These are phyloP conservation scores for Notocelia uddmanniana DNA, from an alignment of 2,888 invertebrate genomes.

Conservation along the genomic window DNA sequence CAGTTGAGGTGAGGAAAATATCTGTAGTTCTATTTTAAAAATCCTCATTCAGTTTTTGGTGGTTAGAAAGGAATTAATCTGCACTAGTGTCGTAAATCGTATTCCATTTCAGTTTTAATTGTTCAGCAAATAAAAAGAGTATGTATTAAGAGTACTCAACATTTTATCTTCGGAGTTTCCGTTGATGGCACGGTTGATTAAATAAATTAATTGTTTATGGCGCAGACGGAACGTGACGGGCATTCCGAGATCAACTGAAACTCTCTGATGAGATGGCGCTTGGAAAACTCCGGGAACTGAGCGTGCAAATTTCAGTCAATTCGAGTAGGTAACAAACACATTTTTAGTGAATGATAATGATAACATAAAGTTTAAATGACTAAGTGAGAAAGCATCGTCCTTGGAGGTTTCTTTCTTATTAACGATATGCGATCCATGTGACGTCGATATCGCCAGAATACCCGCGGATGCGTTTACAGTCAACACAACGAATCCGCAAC, in stretches of 20 bases:
- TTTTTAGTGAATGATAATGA: neutral
- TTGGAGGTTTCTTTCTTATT: too few relatives aligned
- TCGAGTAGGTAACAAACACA: conserved; percentile 4
- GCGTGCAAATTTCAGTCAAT: conserved; percentile 8
- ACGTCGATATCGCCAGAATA: too few relatives aligned
- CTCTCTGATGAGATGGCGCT: conserved; percentile 47
- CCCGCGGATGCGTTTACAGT: too few relatives aligned
- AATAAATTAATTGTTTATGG: conserved; percentile 74
- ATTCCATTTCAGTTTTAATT: conserved; percentile 46
- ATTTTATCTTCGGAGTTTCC: conserved; percentile 48
- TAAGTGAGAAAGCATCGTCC: too few relatives aligned
- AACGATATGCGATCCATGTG: too few relatives aligned
- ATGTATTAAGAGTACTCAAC: conserved; percentile 46
- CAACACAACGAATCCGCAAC: too few relatives aligned
- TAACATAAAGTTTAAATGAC: too few relatives aligned
- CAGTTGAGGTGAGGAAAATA: too few relatives aligned
- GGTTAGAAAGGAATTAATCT: conserved; percentile 16
- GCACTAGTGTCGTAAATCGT: conserved; percentile 27
- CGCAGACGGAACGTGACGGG: conserved; percentile 59
- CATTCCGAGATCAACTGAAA: conserved; percentile 52
- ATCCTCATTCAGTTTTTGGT: neutral
- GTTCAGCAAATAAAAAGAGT: conserved; percentile 48
- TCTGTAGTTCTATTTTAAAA: neutral
- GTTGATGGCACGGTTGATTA: conserved; percentile 61
- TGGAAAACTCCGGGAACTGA: conserved; percentile 42